A percentile compares a stretch with the other conserved stretches of the same genome.
phyloP scores from a whole-genome alignment of 37 sponge, comb jelly and placozoan species.

The Diacarnus erythraeanus region DNA sequence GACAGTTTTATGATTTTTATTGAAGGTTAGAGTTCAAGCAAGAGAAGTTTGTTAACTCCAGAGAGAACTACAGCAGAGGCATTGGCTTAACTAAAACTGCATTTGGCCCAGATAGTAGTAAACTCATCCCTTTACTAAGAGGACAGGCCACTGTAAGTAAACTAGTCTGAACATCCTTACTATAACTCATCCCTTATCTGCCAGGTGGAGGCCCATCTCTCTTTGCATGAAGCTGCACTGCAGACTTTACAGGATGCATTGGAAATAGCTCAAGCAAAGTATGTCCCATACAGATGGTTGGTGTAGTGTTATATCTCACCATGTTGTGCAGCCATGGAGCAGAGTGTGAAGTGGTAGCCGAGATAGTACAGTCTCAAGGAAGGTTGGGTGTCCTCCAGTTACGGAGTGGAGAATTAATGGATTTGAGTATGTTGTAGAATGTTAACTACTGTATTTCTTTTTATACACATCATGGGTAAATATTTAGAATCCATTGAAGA shows the following conservation, averaged over 20 bases:
- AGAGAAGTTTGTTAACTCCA: background rate
- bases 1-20: background rate
- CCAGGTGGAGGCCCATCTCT: constrained; percentile 3
- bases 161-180: background rate
- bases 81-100: constrained; percentile 15
- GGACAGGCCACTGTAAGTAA: constrained; percentile 15
- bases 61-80: background rate
- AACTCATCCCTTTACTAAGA: constrained; percentile 15
- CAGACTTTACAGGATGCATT: constrained; percentile 13
- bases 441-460: background rate
- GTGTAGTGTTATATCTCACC: background rate
- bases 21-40: constrained; percentile 3
- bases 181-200: background rate
- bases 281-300: background rate
- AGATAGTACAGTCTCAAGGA: background rate
- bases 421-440: background rate
- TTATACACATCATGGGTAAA: background rate
- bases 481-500: constrained; percentile 6
- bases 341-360: constrained; percentile 14
- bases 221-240: background rate
- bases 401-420: background rate
- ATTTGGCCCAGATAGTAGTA: background rate
- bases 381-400: background rate
- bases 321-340: constrained; percentile 7
- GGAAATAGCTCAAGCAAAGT: constrained; percentile 13